phyloP scores from a whole-genome alignment of 2,888 invertebrate species.

The Apotomis turbidana region DNA sequence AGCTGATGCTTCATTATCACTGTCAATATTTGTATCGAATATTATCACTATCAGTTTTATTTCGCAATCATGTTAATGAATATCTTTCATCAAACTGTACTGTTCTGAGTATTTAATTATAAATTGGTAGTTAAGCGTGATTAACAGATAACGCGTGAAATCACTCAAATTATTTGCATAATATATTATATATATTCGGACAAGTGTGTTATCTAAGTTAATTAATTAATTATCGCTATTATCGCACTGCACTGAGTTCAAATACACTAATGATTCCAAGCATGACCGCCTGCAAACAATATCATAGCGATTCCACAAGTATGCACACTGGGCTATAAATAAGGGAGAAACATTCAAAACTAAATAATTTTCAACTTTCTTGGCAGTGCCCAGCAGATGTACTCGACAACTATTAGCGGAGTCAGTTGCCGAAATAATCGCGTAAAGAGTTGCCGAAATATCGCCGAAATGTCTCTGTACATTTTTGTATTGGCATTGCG shows the following conservation, averaged over 20 bases:
- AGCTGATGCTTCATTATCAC: no score
- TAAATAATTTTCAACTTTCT: conserved; percentile 35
- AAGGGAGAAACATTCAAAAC: conserved; percentile 16
- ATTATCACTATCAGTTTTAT: no score
- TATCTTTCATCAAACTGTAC: no score
- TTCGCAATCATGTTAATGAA: no score
- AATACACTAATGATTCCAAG: conserved; percentile 1
- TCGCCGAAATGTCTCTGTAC: conserved; percentile 23
- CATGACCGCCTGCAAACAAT: background rate
- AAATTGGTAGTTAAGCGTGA: background rate
- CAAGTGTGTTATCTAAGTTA: conserved; percentile 19
- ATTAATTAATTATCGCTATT: conserved; percentile 16
- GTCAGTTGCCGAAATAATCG: conserved; percentile 35
- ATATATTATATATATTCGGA: conserved; percentile 15
- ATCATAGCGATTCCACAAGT: background rate
- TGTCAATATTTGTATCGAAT: no score
- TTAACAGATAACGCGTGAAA: background rate
- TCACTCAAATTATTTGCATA: conserved; percentile 2
- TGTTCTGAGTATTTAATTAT: no score
- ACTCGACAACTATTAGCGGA: conserved; percentile 33
- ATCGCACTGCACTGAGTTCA: background rate
- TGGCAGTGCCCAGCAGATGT: conserved; percentile 31
- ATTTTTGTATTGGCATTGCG: conserved; percentile 34
- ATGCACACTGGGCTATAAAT: conserved; percentile 14
- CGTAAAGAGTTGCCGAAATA: conserved; percentile 33